Evolutionary conservation across 2,113 vertebrate species (phyloP), one percentile per base, ranked within the genome.

Genomic region (Daphoenositta chrysoptera): DNA sequence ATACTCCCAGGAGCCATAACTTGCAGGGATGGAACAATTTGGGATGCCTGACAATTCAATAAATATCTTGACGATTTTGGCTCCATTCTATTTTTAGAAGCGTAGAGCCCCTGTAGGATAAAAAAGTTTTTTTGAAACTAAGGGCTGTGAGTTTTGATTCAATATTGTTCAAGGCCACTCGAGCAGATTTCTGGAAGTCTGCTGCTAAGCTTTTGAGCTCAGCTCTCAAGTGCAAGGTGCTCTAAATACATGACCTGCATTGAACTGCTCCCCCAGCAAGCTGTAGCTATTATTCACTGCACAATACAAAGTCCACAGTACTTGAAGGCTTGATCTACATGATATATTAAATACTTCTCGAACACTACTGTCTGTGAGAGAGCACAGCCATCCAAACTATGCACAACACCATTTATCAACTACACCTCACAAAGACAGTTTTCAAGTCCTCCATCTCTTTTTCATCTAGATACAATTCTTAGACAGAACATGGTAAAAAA

Each of bases 141-240:
- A 90, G 42, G 70, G 48, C 40, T 82, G 53, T 17, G 50, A 91
- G 45, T 92, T 88, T 95, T 92, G 71, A 95, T 76, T 89, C 93
- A 72, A 78, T 86, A 96, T 61, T 94, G 90, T 97, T 97, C 92
- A 97, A 98, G 96, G 95, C 93, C 77, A 91, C 93, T 96, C 82
- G 58, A 66, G 79, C 94, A 91, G 89, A 93, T 91, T 95, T 96
- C 95, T 84, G 89, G 87, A 92, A 96, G 79, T 90, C 94, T 94
- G 79, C 89, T 96, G 86, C 94, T 95, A 97, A 97, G 94, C 94
- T 87, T 93, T 96, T 86, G 87, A 97, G 90, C 95, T 96, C 91
- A 93, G 91, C 76, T 97, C 96, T 97, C 70, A 89, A 97, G 93
- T 56, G 83, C 90, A 92, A 83, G 50, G 61, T 93, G 86, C 79